Evolutionary conservation across 2,888 invertebrate genomes (phyloP).

Genomic region (Trachelus iudaicus): DNA sequence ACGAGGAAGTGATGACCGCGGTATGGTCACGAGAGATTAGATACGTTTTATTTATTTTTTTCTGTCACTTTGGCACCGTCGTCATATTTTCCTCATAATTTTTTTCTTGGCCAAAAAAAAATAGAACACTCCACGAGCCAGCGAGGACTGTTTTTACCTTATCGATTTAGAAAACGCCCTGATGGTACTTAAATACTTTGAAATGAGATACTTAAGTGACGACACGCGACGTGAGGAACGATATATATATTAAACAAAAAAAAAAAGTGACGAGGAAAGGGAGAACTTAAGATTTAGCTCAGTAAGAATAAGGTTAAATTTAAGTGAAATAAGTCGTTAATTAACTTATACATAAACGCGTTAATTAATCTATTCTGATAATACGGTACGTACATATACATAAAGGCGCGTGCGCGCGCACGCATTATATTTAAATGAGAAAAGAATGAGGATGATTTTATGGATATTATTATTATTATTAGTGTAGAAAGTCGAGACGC

Average conservation of each 20-base stretch:
- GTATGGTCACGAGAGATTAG: too few species aligned
- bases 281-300: conserved; percentile 15
- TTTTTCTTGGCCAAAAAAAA: neutral
- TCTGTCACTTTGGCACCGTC: too few species aligned
- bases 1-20: too few species aligned
- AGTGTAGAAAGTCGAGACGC: too few species aligned
- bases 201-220: too few species aligned
- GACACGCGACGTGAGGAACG: too few species aligned
- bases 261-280: conserved; percentile 9
- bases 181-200: too few species aligned
- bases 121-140: conserved; percentile 4
- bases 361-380: conserved; percentile 1
- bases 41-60: too few species aligned
- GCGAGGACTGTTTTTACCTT: too few species aligned
- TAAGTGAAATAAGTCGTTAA: conserved; percentile 21
- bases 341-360: conserved; percentile 19
- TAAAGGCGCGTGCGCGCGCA: neutral
- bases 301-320: conserved; percentile 2
- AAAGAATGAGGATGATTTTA: neutral
- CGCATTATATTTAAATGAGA: neutral
- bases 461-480: neutral
- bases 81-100: too few species aligned
- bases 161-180: too few species aligned
- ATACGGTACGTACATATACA: conserved; percentile 10
- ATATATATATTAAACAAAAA: conserved; percentile 8